Evolutionary conservation across 2,888 invertebrate species (phyloP).

Genomic region (Poecilus cupreus): DNA sequence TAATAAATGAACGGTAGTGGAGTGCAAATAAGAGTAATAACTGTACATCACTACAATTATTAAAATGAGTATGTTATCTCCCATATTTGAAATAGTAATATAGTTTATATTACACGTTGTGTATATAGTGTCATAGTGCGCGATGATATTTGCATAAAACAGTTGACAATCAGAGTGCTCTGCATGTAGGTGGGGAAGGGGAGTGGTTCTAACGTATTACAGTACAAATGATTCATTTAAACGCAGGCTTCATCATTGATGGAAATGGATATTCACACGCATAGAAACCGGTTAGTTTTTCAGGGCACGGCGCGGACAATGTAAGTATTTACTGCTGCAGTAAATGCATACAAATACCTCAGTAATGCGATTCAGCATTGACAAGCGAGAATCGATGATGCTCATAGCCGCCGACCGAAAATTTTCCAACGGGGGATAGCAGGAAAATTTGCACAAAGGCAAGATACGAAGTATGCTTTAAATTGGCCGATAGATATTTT

Average conservation of each 20-base stretch:
- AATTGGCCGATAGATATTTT: too few relatives aligned
- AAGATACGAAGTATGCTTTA: background rate
- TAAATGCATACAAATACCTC: slow-evolving; percentile 37
- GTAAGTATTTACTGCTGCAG: slow-evolving; percentile 19
- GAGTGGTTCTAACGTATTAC: background rate
- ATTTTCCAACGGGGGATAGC: background rate
- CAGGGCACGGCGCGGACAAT: background rate
- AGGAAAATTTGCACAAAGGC: background rate
- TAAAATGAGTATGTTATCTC: slow-evolving; percentile 20
- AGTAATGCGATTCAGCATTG: slow-evolving; percentile 9
- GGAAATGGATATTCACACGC: background rate
- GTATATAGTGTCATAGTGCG: background rate
- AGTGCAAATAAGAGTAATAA: slow-evolving; percentile 1
- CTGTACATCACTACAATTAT: slow-evolving; percentile 1
- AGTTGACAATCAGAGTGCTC: background rate
- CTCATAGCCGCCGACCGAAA: background rate
- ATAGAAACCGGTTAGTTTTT: slow-evolving; percentile 6
- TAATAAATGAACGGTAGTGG: background rate
- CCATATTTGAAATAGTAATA: slow-evolving; percentile 19
- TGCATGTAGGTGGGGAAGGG: background rate
- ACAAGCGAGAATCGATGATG: slow-evolving; percentile 6
- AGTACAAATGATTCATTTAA: slow-evolving; percentile 37
- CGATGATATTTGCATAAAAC: slow-evolving; percentile 35
- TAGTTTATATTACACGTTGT: slow-evolving; percentile 26
- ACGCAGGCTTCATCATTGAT: background rate